A percentile compares a stretch with the other conserved stretches of the same genome.
phyloP scores from a whole-genome alignment of 2,888 invertebrate species.

The Lissocephala sabroskyi region DNA sequence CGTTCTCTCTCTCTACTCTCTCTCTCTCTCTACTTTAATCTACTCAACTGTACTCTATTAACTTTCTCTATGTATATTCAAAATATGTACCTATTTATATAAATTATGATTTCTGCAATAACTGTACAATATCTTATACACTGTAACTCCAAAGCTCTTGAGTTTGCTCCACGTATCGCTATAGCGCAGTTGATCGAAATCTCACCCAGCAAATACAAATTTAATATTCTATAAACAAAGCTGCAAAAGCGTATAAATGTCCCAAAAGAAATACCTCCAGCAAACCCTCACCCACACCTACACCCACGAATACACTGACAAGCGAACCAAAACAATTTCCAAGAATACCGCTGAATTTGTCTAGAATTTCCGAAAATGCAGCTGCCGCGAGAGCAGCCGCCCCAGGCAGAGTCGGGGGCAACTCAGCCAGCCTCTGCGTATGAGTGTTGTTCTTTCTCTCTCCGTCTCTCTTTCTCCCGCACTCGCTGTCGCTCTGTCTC shows the following conservation, averaged over 20 bases:
- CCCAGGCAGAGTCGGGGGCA: neutral
- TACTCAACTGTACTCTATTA: neutral
- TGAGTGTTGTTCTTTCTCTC: neutral
- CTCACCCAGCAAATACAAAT: conserved; percentile 21
- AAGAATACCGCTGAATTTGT: conserved; percentile 5
- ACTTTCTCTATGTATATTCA: no score
- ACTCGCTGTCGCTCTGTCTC: conserved; percentile 1
- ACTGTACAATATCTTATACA: conserved; percentile 41
- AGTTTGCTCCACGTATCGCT: conserved; percentile 69
- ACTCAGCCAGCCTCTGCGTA: neutral
- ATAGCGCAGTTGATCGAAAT: conserved; percentile 58
- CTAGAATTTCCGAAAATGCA: conserved; percentile 1
- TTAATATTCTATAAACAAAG: conserved; percentile 13
- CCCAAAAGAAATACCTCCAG: conserved; percentile 19
- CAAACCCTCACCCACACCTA: conserved; percentile 16
- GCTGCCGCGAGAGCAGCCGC: neutral
- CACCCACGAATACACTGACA: conserved; percentile 20
- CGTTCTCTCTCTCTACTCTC: neutral
- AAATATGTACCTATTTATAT: conserved; percentile 4
- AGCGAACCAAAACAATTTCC: conserved; percentile 4
- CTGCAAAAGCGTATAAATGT: conserved; percentile 20
- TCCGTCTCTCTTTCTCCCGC: neutral
- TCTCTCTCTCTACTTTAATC: conserved; percentile 9
- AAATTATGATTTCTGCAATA: conserved; percentile 25
- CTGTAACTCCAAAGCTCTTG: conserved; percentile 65